Percentiles rank a stretch among this genome's conserved stretches.
phyloP scores from a whole-genome alignment of 2,797 vertebrate genomes.

The Pseudocheirus occidentalis region DNA sequence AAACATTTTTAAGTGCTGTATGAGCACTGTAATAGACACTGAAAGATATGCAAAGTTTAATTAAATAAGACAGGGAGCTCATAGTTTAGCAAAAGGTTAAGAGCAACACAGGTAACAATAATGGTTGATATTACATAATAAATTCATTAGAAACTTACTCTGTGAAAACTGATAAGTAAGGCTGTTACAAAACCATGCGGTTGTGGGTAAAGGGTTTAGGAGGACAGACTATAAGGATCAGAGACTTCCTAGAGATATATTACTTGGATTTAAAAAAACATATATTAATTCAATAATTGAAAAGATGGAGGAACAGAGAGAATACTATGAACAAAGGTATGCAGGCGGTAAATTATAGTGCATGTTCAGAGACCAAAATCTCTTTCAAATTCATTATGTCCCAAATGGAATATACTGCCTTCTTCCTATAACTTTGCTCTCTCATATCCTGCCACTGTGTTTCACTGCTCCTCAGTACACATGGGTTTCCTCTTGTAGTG shows the following conservation, averaged over 20 bases:
- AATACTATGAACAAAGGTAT: background rate
- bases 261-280: background rate
- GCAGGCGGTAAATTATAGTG: background rate
- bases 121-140: background rate
- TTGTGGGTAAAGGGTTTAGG: background rate
- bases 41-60: background rate
- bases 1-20: background rate
- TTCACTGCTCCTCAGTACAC: too few relatives aligned
- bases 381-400: background rate
- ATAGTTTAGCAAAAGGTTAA: background rate
- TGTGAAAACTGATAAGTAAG: background rate
- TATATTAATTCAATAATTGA: background rate
- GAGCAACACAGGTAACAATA: background rate
- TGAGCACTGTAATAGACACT: background rate
- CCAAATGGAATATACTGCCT: background rate
- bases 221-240: background rate
- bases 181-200: background rate
- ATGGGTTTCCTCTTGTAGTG: background rate
- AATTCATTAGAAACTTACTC: background rate
- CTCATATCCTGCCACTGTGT: background rate
- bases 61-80: background rate
- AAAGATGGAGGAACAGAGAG: background rate
- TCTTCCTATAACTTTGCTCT: background rate
- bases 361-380: background rate
- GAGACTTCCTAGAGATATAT: background rate